Evolutionary conservation across 1,140 invertebrate species (phyloP).

Genomic region (Leptestheria dahalacensis): DNA sequence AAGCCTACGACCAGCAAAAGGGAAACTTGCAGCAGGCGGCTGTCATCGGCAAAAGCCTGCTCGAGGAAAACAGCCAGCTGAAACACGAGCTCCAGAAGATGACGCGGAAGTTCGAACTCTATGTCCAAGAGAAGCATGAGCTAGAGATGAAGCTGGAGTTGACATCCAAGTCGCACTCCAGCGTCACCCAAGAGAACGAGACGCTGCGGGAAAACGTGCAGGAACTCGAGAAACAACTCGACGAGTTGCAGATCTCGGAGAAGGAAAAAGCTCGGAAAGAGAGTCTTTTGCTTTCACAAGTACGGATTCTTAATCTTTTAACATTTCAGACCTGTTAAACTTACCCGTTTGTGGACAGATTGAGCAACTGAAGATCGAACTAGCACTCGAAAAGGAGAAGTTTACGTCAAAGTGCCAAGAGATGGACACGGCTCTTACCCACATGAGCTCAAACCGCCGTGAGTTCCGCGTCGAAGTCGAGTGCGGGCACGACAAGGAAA

Average conservation of each 20-base stretch:
- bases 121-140: conserved; percentile 3
- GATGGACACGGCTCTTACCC: background rate
- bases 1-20: background rate
- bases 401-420: background rate
- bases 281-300: background rate
- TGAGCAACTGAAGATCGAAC: background rate
- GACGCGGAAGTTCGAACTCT: background rate
- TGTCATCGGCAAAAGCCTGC: conserved; percentile 6
- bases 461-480: background rate
- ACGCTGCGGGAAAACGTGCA: background rate
- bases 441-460: background rate
- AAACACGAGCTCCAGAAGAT: background rate
- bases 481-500: background rate
- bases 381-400: background rate
- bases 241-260: background rate
- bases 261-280: background rate
- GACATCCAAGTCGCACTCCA: background rate
- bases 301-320: no score
- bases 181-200: background rate
- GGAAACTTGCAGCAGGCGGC: background rate
- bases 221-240: background rate
- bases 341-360: background rate
- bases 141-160: conserved; percentile 5
- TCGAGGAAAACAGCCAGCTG: background rate
- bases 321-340: no score